These are phyloP conservation scores for Cranoglanis bouderius DNA, from an alignment of 2,113 vertebrate genomes.

Conservation along the genomic window DNA sequence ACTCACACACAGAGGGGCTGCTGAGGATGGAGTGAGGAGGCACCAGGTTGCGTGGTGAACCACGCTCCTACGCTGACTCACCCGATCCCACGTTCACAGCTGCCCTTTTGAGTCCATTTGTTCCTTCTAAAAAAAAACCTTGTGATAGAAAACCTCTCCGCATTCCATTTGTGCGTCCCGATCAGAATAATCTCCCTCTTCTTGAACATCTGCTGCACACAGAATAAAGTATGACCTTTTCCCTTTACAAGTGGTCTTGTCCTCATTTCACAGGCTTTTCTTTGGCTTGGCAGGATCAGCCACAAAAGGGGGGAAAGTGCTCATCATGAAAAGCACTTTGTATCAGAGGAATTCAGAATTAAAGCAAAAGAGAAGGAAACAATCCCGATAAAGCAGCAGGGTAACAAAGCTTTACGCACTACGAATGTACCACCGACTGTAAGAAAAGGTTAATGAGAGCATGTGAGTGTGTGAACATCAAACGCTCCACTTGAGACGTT, in stretches of 20 bases:
- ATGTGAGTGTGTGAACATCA: not conserved
- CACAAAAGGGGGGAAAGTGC: not conserved
- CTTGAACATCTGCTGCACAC: slow-evolving; percentile 7
- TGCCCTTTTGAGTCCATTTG: slow-evolving; percentile 45
- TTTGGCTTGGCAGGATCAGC: not conserved
- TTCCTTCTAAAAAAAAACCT: slow-evolving; percentile 27
- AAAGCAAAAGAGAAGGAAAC: not conserved
- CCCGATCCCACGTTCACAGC: slow-evolving; percentile 45
- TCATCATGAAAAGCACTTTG: not conserved
- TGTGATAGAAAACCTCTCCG: slow-evolving; percentile 4
- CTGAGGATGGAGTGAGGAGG: slow-evolving; percentile 24
- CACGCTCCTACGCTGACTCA: slow-evolving; percentile 44
- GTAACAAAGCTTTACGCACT: not conserved
- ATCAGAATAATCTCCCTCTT: slow-evolving; percentile 32
- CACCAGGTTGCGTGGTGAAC: slow-evolving; percentile 31
- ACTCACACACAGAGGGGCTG: slow-evolving; percentile 28
- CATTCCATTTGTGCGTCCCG: not conserved
- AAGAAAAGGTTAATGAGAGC: slow-evolving; percentile 13
- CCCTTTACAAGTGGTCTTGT: not conserved
- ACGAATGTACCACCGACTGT: not conserved
- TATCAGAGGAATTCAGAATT: not conserved
- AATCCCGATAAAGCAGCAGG: not conserved
- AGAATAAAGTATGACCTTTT: slow-evolving; percentile 24
- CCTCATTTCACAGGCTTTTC: slow-evolving; percentile 22
- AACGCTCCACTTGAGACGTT: slow-evolving; percentile 14